Percentiles rank a stretch among this genome's conserved stretches.
Conservation (phyloP, 2,888 invertebrate species). For the Dione juno region DNA sequence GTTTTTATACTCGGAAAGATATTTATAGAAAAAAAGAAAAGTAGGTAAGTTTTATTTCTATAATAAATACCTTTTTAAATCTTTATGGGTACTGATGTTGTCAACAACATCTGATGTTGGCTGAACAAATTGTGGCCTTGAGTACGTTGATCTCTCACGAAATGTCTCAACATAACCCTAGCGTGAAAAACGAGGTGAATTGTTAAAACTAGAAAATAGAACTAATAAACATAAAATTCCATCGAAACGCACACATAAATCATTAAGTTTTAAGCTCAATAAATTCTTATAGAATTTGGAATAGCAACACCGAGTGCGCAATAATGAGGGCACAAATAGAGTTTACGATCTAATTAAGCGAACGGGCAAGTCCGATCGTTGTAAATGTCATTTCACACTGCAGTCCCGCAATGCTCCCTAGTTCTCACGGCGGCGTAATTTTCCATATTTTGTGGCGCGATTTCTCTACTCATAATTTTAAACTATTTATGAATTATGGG, state of each 20-base stretch:
- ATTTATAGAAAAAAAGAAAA: too few species aligned
- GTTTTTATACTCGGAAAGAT: too few species aligned
- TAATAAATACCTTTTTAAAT: too few species aligned
- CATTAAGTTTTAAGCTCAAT: slow-evolving; percentile 27
- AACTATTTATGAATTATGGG: slow-evolving; percentile 21
- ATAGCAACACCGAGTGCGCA: slow-evolving; percentile 26
- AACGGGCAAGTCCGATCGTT: slow-evolving; percentile 57
- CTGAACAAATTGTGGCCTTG: too few species aligned
- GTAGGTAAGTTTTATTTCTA: too few species aligned
- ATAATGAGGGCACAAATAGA: slow-evolving; percentile 39
- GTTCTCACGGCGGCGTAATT: slow-evolving; percentile 56
- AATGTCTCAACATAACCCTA: too few species aligned
- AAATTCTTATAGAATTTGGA: slow-evolving; percentile 40
- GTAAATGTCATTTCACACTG: slow-evolving; percentile 73
- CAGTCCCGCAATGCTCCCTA: slow-evolving; percentile 41
- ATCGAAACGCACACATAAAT: slow-evolving; percentile 7
- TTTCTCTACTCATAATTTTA: slow-evolving; percentile 22
- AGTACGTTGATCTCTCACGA: too few species aligned
- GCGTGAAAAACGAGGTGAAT: too few species aligned
- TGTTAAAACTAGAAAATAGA: not conserved
- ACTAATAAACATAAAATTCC: not conserved
- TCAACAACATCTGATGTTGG: too few species aligned
- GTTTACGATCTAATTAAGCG: slow-evolving; percentile 73
- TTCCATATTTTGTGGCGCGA: slow-evolving; percentile 43
- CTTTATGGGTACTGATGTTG: too few species aligned